These are phyloP conservation scores for Excalfactoria chinensis DNA, from an alignment of 2,113 vertebrate genomes.

Conservation along the genomic window DNA sequence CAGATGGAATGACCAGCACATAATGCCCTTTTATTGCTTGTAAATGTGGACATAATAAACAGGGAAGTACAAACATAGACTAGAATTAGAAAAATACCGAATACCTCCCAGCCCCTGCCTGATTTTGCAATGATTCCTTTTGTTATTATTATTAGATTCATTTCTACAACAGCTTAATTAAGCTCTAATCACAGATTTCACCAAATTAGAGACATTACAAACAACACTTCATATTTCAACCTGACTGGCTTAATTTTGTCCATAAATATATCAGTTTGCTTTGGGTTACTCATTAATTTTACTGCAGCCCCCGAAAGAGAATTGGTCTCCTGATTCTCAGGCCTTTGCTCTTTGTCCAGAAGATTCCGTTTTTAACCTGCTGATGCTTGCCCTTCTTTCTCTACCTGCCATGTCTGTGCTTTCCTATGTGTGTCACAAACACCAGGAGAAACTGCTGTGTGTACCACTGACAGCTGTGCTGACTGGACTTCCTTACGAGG, in stretches of 20 bases:
- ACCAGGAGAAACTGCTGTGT: background rate
- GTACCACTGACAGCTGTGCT: background rate
- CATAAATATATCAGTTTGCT: background rate
- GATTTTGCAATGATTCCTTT: background rate
- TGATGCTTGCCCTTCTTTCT: background rate
- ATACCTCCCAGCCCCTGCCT: background rate
- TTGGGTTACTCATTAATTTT: background rate
- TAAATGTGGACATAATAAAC: background rate
- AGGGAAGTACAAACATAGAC: conserved; percentile 2
- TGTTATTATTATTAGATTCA: background rate
- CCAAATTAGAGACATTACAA: background rate
- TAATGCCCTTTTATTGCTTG: conserved; percentile 60
- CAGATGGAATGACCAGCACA: conserved; percentile 55
- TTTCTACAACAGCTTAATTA: background rate
- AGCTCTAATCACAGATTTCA: background rate
- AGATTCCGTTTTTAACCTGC: background rate
- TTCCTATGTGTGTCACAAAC: background rate
- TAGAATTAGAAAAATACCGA: conserved; percentile 6
- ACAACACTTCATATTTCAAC: background rate
- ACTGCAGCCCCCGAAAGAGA: background rate
- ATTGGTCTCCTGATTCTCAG: background rate
- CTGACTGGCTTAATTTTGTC: background rate
- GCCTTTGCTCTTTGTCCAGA: background rate
- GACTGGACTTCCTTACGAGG: background rate
- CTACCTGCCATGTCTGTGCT: background rate